Evolutionary conservation across 1,140 invertebrate genomes (phyloP).

Genomic region (Caenorhabditis inopinata): DNA sequence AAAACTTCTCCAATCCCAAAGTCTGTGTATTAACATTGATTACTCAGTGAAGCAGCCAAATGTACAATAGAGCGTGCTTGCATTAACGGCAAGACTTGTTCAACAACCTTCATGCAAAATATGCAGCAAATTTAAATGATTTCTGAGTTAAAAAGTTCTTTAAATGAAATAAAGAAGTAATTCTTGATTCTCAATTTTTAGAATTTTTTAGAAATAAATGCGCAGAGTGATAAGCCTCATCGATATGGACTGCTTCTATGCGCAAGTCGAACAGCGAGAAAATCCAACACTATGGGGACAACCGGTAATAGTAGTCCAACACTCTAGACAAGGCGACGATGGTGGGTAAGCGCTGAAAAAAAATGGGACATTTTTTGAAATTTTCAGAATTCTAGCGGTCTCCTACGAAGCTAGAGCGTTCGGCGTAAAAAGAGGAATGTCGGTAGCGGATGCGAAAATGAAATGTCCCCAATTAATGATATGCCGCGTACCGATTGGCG

Average conservation of each 20-base stretch:
- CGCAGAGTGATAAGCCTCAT: slow-evolving; percentile 79
- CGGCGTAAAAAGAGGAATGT: slow-evolving; percentile 84
- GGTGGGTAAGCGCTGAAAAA: slow-evolving; percentile 34
- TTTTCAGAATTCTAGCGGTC: slow-evolving; percentile 85
- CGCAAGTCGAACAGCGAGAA: slow-evolving; percentile 84
- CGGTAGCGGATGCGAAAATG: slow-evolving; percentile 84
- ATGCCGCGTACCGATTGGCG: slow-evolving; percentile 76
- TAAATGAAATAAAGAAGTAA: not conserved
- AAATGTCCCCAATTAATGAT: slow-evolving; percentile 65
- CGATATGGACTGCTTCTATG: slow-evolving; percentile 99
- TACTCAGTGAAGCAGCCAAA: slow-evolving; percentile 11
- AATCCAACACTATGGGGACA: slow-evolving; percentile 79
- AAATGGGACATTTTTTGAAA: not conserved
- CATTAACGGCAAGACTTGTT: too few species aligned
- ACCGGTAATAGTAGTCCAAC: slow-evolving; percentile 87
- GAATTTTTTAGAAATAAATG: not conserved
- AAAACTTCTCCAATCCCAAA: not conserved
- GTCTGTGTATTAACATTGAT: not conserved
- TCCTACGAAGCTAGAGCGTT: slow-evolving; percentile 88
- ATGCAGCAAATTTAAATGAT: not conserved
- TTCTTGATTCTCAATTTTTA: too few species aligned
- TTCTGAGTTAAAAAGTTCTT: not conserved
- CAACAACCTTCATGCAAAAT: too few species aligned
- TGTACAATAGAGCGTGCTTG: not conserved
- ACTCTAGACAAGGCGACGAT: slow-evolving; percentile 72